Evolutionary conservation across 2,888 invertebrate genomes (phyloP), one percentile per base, ranked within the genome.

Genomic region (Megastigmus dorsalis): DNA sequence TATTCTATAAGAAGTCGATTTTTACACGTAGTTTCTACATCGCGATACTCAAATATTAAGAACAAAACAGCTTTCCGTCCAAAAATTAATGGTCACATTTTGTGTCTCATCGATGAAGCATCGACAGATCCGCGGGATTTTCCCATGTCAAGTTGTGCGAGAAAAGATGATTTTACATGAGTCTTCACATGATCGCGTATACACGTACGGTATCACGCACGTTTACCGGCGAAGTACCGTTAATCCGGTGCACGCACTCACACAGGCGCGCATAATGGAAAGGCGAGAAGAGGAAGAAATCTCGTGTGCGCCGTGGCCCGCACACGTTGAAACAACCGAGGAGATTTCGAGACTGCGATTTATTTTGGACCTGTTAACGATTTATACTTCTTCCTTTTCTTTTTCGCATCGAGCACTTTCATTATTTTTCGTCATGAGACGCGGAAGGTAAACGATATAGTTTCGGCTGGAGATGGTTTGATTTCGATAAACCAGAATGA

Each of bases 221-320:
- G 80, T 85, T 85, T 75, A 84, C 83, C 82, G 84, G 80, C 80
- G 79, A 84, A 85, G 86, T 86, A 86, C 86, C 86, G 86, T 84
- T 86, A 86, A 81, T 80, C 83, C 79, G 66, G 78, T 80, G 81
- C 81, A 68, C 41, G 80, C 68, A 79, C 76, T 43, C 62, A 52
- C 57, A 59, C 33, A 45, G 20, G 45, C 59, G 67, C n/a, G 1
- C 41, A 76, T 72, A 67, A 43, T 69, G 50, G 68, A 26, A 65
- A 55, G 36, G 18, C n/a, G n/a, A 63, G 20, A 1, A 36, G 18
- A 45, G 15, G 28, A 43, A 45, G 30, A 15, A 26, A 45, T 45
- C 38, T 43, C 48, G 36, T 1, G 48, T 1, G 48, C n/a, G 45
- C 13, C 13, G 28, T n/a, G 18, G 43, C 36, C 59, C 55, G 26